These are phyloP conservation scores for Charina bottae DNA, from an alignment of 2,113 vertebrate species.

Conservation along the genomic window DNA sequence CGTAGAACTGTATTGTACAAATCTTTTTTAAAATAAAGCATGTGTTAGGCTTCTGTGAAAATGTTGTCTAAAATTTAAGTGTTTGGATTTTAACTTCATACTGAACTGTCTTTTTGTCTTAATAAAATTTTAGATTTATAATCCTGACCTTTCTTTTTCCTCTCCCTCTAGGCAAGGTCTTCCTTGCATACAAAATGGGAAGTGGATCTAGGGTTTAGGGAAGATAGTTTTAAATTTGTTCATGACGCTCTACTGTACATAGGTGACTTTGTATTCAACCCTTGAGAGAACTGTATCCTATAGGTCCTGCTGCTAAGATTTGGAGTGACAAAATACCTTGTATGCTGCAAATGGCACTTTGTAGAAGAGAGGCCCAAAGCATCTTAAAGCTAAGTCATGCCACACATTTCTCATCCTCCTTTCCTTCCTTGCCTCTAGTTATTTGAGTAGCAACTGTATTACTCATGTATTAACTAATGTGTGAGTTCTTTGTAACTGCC, in stretches of 20 bases:
- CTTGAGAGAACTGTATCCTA: neutral
- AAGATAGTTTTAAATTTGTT: neutral
- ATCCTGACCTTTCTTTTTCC: slow-evolving; percentile 61
- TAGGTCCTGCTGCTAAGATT: neutral
- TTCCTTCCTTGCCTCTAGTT: neutral
- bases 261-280: neutral
- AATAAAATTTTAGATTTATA: slow-evolving; percentile 89
- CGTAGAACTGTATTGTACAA: slow-evolving; percentile 69
- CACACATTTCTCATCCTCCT: neutral
- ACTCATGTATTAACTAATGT: neutral
- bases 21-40: slow-evolving; percentile 70
- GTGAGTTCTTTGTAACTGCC: neutral
- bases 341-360: neutral
- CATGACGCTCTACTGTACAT: neutral
- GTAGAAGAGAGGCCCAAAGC: neutral
- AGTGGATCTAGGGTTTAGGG: neutral
- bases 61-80: slow-evolving; percentile 78
- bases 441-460: neutral
- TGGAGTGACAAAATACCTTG: neutral
- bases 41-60: slow-evolving; percentile 79
- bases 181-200: slow-evolving; percentile 1
- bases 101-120: slow-evolving; percentile 75
- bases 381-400: neutral
- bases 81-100: slow-evolving; percentile 75
- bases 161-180: slow-evolving; percentile 26